These are phyloP conservation scores for Argyresthia goedartella DNA, from an alignment of 2,888 invertebrate genomes.

Conservation along the genomic window DNA sequence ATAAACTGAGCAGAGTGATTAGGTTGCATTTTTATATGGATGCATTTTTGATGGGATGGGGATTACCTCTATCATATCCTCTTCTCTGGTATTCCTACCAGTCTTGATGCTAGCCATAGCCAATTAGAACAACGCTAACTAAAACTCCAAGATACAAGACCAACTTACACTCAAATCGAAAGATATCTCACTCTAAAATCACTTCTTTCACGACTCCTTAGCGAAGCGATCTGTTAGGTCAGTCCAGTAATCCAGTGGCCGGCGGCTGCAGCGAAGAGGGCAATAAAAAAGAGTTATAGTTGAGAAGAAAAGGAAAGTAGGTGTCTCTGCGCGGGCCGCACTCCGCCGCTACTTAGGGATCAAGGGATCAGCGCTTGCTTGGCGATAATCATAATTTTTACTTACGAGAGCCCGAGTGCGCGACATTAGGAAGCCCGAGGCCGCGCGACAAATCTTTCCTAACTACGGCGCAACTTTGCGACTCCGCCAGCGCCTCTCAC, in stretches of 20 bases:
- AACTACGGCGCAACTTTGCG: conserved; percentile 64
- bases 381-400: conserved; percentile 72
- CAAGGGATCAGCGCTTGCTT: conserved; percentile 57
- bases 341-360: conserved; percentile 60
- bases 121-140: too few relatives aligned
- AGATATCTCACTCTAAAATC: neutral
- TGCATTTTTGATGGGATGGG: too few relatives aligned
- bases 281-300: conserved; percentile 73
- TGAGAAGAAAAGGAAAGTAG: conserved; percentile 56
- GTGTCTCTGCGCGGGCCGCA: conserved; percentile 25
- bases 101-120: too few relatives aligned
- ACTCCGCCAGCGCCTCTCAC: conserved; percentile 25
- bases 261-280: conserved; percentile 36
- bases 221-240: conserved; percentile 42
- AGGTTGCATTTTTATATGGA: too few relatives aligned
- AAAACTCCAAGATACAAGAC: too few relatives aligned
- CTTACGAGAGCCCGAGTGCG: conserved; percentile 56
- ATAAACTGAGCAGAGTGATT: too few relatives aligned
- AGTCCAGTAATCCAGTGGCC: conserved; percentile 54
- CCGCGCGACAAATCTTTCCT: conserved; percentile 64
- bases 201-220: conserved; percentile 31
- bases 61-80: too few relatives aligned
- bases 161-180: neutral
- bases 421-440: conserved; percentile 44
- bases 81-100: too few relatives aligned